Percentiles rank a stretch among this genome's conserved stretches.
Evolutionary conservation across 2,797 vertebrate genomes (phyloP).

Genomic region (Crenichthys baileyi): DNA sequence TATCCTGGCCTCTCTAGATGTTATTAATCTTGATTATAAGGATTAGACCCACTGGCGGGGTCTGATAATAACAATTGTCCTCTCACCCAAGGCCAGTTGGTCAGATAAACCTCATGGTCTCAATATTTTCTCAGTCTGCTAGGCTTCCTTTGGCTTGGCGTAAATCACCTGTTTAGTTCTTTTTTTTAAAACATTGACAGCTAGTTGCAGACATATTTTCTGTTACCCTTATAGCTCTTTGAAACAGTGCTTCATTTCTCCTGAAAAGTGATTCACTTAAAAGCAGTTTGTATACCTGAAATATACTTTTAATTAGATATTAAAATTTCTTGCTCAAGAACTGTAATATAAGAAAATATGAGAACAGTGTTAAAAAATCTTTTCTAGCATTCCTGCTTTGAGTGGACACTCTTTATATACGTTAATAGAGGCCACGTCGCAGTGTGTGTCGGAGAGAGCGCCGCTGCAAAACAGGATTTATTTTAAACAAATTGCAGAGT

Average conservation of each 20-base stretch:
- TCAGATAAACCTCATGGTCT: conserved; percentile 30
- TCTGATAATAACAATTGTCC: conserved; percentile 46
- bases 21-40: conserved; percentile 62
- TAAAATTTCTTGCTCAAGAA: too few relatives aligned
- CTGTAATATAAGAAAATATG: too few relatives aligned
- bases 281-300: not conserved
- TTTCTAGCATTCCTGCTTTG: not conserved
- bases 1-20: conserved; percentile 35
- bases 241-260: not conserved
- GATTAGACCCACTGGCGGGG: conserved; percentile 46
- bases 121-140: conserved; percentile 32
- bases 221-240: not conserved
- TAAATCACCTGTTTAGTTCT: conserved; percentile 5
- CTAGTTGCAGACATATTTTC: not conserved
- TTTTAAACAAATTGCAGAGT: not conserved
- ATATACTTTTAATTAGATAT: too few relatives aligned
- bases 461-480: not conserved
- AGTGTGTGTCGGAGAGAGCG: not conserved
- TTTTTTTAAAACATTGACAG: not conserved
- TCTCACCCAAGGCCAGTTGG: conserved; percentile 33
- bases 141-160: conserved; percentile 13
- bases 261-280: not conserved
- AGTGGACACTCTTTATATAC: not conserved
- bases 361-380: not conserved
- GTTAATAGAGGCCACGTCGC: not conserved